phyloP scores from a whole-genome alignment of 2,797 vertebrate species.

The Manis javanica region DNA sequence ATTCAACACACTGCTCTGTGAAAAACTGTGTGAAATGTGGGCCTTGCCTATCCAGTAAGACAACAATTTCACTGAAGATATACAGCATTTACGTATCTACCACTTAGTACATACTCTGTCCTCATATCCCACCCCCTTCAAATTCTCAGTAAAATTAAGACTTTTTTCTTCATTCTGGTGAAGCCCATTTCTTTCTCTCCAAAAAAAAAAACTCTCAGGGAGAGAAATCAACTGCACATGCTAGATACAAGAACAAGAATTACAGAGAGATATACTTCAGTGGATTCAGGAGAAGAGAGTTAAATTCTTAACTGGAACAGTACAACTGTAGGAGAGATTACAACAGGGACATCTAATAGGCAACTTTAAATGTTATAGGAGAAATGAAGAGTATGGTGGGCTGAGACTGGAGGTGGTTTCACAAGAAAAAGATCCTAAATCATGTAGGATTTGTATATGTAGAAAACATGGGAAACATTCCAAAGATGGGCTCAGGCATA shows the following conservation, averaged over 20 bases:
- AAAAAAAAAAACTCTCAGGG: conserved; percentile 34
- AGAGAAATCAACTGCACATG: background rate
- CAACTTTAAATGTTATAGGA: background rate
- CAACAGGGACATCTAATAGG: background rate
- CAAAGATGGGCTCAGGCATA: background rate
- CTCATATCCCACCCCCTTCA: background rate
- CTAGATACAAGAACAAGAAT: background rate
- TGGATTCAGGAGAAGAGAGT: background rate
- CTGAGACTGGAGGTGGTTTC: background rate
- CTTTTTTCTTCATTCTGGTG: background rate
- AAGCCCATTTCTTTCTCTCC: background rate
- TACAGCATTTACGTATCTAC: background rate
- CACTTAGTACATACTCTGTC: background rate
- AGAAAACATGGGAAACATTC: conserved; percentile 2
- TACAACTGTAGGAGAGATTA: conserved; percentile 7
- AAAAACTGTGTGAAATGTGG: background rate
- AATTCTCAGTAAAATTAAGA: conserved; percentile 60
- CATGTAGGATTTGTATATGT: background rate
- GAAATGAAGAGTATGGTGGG: background rate
- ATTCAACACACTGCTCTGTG: conserved; percentile 16
- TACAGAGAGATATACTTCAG: background rate
- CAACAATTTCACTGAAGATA: conserved; percentile 18
- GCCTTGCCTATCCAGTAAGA: conserved; percentile 2
- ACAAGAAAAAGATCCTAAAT: background rate
- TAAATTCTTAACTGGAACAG: conserved; percentile 50